Percentiles rank a stretch among this genome's conserved stretches.
These are phyloP conservation scores for Ichneumon xanthorius DNA, from an alignment of 2,888 invertebrate species.

Conservation along the genomic window DNA sequence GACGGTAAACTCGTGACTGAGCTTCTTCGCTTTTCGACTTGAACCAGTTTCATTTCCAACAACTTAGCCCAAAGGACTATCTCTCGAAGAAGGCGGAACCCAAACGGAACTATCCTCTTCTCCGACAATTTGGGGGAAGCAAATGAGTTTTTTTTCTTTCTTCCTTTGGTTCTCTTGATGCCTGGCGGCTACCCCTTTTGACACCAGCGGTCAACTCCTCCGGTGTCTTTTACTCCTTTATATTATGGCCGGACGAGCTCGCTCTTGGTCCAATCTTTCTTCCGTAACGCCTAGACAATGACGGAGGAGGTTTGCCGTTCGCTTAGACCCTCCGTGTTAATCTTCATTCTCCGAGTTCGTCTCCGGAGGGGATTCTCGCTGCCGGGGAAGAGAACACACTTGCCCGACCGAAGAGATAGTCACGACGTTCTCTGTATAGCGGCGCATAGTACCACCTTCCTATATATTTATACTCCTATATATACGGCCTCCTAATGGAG, in stretches of 20 bases:
- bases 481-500: slow-evolving; percentile 73
- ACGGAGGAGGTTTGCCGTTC: slow-evolving; percentile 75
- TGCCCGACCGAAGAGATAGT: slow-evolving; percentile 51
- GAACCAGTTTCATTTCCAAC: slow-evolving; percentile 14
- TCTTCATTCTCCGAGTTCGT: slow-evolving; percentile 81
- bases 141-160: slow-evolving; percentile 6
- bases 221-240: slow-evolving; percentile 17
- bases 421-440: slow-evolving; percentile 52
- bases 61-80: slow-evolving; percentile 21
- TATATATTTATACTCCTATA: slow-evolving; percentile 7
- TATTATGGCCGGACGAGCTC: slow-evolving; percentile 8
- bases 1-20: slow-evolving; percentile 37
- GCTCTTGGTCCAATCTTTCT: slow-evolving; percentile 73
- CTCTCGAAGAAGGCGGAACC: slow-evolving; percentile 12
- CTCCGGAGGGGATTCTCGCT: slow-evolving; percentile 71
- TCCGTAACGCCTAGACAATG: slow-evolving; percentile 81
- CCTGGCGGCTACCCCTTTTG: slow-evolving; percentile 25
- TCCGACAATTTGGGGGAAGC: not conserved
- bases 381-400: slow-evolving; percentile 36
- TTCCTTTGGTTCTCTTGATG: not conserved
- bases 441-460: slow-evolving; percentile 30
- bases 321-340: slow-evolving; percentile 77
- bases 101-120: slow-evolving; percentile 4
- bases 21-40: slow-evolving; percentile 44
- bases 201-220: slow-evolving; percentile 32